Percentiles rank a stretch among this genome's conserved stretches.
Conservation (phyloP, 2,113 vertebrate species). For the Dasypus novemcinctus region DNA sequence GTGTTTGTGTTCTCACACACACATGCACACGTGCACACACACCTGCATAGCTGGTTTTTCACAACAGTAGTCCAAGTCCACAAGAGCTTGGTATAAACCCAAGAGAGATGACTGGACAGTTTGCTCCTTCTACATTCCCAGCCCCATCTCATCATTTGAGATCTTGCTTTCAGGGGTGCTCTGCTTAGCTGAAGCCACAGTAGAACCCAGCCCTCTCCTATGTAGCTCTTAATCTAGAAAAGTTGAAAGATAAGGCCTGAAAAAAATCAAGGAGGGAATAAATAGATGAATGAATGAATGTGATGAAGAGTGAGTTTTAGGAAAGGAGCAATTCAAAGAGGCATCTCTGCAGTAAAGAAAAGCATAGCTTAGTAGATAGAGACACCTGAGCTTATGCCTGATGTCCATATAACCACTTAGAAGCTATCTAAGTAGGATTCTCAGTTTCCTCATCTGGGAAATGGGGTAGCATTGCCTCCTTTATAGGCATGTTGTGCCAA, state of each 20-base stretch:
- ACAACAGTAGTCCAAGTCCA: too few species aligned
- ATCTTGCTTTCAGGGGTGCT: not conserved
- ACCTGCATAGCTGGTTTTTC: rapidly evolving
- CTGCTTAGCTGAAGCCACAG: not conserved
- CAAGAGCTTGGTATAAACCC: not conserved
- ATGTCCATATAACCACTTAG: rapidly evolving
- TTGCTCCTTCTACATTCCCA: not conserved
- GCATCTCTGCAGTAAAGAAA: not conserved
- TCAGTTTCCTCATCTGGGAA: not conserved
- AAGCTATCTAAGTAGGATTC: not conserved
- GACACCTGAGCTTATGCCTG: not conserved
- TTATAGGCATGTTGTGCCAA: not conserved
- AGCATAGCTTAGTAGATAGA: not conserved
- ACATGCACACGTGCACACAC: not conserved
- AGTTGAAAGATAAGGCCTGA: not conserved
- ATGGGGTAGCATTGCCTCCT: not conserved
- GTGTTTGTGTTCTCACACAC: not conserved
- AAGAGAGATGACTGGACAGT: rapidly evolving
- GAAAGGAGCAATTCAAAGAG: not conserved
- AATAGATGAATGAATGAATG: not conserved
- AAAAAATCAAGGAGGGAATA: not conserved
- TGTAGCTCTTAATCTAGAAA: not conserved
- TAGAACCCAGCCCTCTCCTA: not conserved
- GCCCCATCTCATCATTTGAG: not conserved
- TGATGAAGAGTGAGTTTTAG: not conserved